Base-by-base conservation (phyloP, 1,140 invertebrate genomes). In the Zaprionus africanus region DNA sequence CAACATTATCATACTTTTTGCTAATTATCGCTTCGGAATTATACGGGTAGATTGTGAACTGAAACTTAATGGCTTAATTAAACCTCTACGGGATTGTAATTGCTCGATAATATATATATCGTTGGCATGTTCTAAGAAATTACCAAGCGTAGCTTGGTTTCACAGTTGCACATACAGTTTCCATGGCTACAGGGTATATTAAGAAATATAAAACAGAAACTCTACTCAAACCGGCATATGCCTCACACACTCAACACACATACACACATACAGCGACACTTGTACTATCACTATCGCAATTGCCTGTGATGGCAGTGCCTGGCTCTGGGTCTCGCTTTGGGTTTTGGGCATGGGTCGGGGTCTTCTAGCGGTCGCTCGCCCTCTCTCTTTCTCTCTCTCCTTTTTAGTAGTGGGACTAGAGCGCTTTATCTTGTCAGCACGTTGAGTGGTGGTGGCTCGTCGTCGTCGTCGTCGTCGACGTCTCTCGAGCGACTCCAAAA, bases 351-450 rank as follows among this genome's bases (percentile, higher is more conserved):
- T 54, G 28, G 17, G 62, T 28, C 19, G 28, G 34, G 31, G 62
- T 41, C 62, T 41, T 41, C 31, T 11, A 11, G 31, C 15, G 31
- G 46, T 46, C 26, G 38, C 49, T 54, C 22, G 19, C 24, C 36
- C 41, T 51, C 31, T 49, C 59, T 19, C 49, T 51, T 69, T 73
- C 46, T 81, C 73, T 31, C 28, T 81, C 61, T 83, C 81, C 67
- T 79, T 83, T 78, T 83, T 62, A 49, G 69, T 65, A 56, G 60
- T 75, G 51, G 46, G 66, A 24, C 54, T 64, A 46, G 65, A 54
- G 62, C 36, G 70, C 80, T 87, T 87, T 87, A 87, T 87, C 84
- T 87, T 90, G 85, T 84, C 84, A 75, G 81, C 70, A 59, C 49
- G 51, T 9, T 64, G 73, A 63, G 73, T 71, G 46, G 24, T 74